A percentile compares a stretch with the other conserved stretches of the same genome.
phyloP scores from a whole-genome alignment of 2,113 vertebrate genomes.

The Cebidichthys violaceus region DNA sequence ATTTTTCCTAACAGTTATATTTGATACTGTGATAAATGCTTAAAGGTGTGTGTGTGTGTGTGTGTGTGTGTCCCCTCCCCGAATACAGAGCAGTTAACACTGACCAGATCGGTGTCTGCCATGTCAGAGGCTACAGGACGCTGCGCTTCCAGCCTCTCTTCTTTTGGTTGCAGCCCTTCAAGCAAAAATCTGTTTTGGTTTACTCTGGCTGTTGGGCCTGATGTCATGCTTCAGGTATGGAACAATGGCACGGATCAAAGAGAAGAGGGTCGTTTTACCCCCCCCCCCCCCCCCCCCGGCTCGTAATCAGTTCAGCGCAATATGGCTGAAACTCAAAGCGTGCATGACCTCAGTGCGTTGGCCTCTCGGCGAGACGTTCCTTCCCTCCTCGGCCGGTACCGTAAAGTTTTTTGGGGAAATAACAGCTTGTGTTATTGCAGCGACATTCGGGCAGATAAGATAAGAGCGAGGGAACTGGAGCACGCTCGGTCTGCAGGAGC shows the following conservation, averaged over 20 bases:
- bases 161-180: constrained; percentile 27
- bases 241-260: constrained; percentile 79
- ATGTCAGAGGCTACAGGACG: constrained; percentile 66
- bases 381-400: constrained; percentile 18
- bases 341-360: constrained; percentile 62
- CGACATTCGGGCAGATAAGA: constrained; percentile 74
- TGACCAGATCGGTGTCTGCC: constrained; percentile 66
- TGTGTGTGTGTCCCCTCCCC: no score
- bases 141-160: neutral
- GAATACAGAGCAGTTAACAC: constrained; percentile 50
- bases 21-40: constrained; percentile 52
- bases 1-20: constrained; percentile 18
- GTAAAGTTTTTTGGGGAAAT: constrained; percentile 62
- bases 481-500: constrained; percentile 14
- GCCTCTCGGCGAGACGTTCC: constrained; percentile 51
- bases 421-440: constrained; percentile 67
- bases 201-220: constrained; percentile 72
- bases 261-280: constrained; percentile 39
- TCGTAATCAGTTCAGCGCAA: constrained; percentile 69
- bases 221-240: constrained; percentile 82
- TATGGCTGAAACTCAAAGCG: constrained; percentile 72
- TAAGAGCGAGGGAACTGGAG: constrained; percentile 49
- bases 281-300: constrained; percentile 38
- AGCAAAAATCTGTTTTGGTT: constrained; percentile 76
- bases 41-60: no score